Evolutionary conservation across 23 tunicate genomes (phyloP).

Genomic region (Pegea sp.): DNA sequence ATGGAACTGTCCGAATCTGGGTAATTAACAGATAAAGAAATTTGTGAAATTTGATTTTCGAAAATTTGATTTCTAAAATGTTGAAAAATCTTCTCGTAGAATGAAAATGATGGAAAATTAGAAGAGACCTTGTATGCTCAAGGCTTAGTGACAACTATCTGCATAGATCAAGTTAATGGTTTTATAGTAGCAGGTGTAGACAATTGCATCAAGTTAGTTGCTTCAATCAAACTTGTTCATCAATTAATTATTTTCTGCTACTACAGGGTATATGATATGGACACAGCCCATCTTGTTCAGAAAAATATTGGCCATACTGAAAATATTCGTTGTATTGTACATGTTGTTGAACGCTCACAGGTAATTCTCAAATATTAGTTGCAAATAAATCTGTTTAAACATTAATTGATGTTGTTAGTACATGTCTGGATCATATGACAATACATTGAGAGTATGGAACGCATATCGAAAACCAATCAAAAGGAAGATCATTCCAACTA

Average conservation of each 20-base stretch:
- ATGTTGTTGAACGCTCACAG: conserved; percentile 75
- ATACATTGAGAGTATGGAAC: conserved; percentile 80
- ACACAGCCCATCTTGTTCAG: conserved; percentile 56
- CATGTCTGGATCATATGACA: conserved; percentile 81
- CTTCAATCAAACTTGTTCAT: neutral
- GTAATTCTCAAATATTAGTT: conserved; percentile 14
- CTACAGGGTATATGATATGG: conserved; percentile 74
- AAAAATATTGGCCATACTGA: conserved; percentile 79
- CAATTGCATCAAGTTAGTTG: conserved; percentile 45
- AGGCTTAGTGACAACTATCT: conserved; percentile 48
- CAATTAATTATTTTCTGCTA: neutral
- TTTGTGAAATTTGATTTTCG: conserved; percentile 2
- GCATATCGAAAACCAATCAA: conserved; percentile 50
- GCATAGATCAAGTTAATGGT: conserved; percentile 78
- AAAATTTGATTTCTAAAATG: neutral
- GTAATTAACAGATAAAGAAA: too few species aligned
- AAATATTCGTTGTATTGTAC: conserved; percentile 53
- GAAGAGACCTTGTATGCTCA: conserved; percentile 40
- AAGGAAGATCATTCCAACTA: conserved; percentile 12
- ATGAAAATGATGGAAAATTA: conserved; percentile 58
- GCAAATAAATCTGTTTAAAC: neutral
- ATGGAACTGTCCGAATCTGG: conserved; percentile 80
- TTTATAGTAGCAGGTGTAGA: conserved; percentile 73
- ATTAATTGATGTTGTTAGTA: conserved; percentile 18
- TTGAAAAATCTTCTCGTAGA: conserved; percentile 6